Conservation (phyloP, 1,140 invertebrate genomes). For the Eumeta japonica region DNA sequence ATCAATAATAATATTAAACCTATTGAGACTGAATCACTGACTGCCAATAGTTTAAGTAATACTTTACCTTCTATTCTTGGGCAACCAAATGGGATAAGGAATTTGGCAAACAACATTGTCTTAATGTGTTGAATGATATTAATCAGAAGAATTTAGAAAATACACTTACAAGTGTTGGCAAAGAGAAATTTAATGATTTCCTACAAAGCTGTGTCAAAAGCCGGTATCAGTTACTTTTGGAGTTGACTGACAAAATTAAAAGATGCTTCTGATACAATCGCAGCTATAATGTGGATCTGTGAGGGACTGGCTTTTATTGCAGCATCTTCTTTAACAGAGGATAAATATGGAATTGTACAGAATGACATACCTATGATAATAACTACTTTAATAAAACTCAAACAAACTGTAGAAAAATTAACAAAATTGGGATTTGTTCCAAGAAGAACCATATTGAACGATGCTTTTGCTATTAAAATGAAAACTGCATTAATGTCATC, state of each 20-base stretch:
- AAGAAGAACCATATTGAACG: conserved; percentile 61
- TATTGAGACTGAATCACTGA: conserved; percentile 23
- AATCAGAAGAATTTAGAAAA: conserved; percentile 35
- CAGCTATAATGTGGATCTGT: conserved; percentile 68
- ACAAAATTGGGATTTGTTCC: conserved; percentile 63
- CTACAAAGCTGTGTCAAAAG: conserved; percentile 50
- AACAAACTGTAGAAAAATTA: conserved; percentile 69
- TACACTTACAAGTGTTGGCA: conserved; percentile 34
- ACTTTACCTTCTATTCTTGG: conserved; percentile 15
- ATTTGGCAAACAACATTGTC: conserved; percentile 32
- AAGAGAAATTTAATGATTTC: conserved; percentile 35
- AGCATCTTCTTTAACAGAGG: conserved; percentile 69
- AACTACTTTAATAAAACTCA: conserved; percentile 63
- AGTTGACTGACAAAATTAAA: conserved; percentile 66
- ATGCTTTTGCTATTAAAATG: conserved; percentile 62
- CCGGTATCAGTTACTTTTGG: conserved; percentile 71
- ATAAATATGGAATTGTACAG: conserved; percentile 77
- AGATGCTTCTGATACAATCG: conserved; percentile 62
- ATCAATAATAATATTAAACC: conserved; percentile 49
- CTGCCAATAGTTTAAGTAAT: conserved; percentile 17
- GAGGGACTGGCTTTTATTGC: conserved; percentile 69
- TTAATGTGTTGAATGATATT: conserved; percentile 13
- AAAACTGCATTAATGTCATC: conserved; percentile 62
- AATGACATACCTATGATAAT: conserved; percentile 73
- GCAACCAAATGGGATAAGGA: conserved; percentile 34